phyloP scores from a whole-genome alignment of 2,797 vertebrate species.

The Spinus olivaceus region DNA sequence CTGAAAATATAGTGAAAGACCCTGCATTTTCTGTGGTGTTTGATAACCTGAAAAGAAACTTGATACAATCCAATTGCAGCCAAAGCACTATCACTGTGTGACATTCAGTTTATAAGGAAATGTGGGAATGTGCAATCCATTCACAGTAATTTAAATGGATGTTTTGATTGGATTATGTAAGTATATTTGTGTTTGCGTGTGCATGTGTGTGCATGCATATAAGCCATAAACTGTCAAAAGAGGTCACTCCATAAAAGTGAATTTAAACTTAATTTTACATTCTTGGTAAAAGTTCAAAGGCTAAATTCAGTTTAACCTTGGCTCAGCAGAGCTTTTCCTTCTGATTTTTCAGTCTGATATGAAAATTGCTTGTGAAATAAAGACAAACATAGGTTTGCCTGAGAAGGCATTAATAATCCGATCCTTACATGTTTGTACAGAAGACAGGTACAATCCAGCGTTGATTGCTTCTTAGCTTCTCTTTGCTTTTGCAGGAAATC shows the following conservation, averaged over 20 bases:
- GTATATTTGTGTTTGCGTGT: slow-evolving; percentile 25
- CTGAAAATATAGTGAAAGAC: neutral
- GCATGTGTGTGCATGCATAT: neutral
- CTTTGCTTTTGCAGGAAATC: slow-evolving; percentile 70
- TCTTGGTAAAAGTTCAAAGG: slow-evolving; percentile 58
- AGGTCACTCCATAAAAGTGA: slow-evolving; percentile 44
- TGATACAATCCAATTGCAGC: neutral
- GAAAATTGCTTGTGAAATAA: slow-evolving; percentile 76
- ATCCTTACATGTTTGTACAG: slow-evolving; percentile 71
- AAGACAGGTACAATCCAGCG: slow-evolving; percentile 66
- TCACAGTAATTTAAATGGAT: slow-evolving; percentile 26
- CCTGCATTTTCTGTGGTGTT: neutral
- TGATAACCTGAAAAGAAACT: neutral
- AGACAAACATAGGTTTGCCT: slow-evolving; percentile 67
- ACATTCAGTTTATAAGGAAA: slow-evolving; percentile 8
- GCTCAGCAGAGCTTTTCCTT: slow-evolving; percentile 18
- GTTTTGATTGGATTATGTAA: slow-evolving; percentile 51
- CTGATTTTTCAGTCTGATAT: slow-evolving; percentile 51
- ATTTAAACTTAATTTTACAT: slow-evolving; percentile 59
- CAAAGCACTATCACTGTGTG: neutral
- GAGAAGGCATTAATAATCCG: slow-evolving; percentile 73
- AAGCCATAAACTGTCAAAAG: slow-evolving; percentile 30
- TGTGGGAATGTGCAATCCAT: slow-evolving; percentile 2
- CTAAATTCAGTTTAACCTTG: slow-evolving; percentile 63
- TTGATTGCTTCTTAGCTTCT: slow-evolving; percentile 66